phyloP scores from a whole-genome alignment of 1,140 invertebrate species.

The Rhagoletis zephyria region DNA sequence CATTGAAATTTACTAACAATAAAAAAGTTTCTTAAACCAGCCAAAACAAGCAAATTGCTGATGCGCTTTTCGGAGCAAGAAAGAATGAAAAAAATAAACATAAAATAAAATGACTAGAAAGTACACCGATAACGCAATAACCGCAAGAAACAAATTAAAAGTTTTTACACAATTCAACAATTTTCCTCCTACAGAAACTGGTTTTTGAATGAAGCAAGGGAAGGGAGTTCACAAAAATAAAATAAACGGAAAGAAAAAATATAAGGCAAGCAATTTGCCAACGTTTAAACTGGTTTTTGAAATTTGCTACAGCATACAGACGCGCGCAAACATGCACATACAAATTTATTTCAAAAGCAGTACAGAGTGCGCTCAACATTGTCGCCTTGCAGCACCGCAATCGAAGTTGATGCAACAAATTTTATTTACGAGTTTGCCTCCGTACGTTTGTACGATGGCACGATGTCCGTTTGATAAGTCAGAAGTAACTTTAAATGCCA shows the following conservation, averaged over 20 bases:
- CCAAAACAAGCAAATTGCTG: conserved; percentile 4
- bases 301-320: not conserved
- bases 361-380: not conserved
- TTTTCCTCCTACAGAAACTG: not conserved
- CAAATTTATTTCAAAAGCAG: not conserved
- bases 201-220: not conserved
- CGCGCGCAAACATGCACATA: not conserved
- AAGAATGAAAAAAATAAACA: conserved; percentile 3
- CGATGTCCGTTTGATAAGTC: too few relatives aligned
- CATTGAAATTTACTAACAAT: conserved; percentile 33
- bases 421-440: conserved; percentile 3
- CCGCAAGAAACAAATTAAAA: conserved; percentile 51
- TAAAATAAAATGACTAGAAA: conserved; percentile 13
- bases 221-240: too few relatives aligned
- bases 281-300: conserved; percentile 38
- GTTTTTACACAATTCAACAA: conserved; percentile 35
- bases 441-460: too few relatives aligned
- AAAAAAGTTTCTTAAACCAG: conserved; percentile 19
- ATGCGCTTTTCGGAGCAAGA: not conserved
- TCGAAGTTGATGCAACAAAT: conserved; percentile 24
- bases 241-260: not conserved
- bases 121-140: not conserved
- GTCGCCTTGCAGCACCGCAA: not conserved
- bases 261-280: conserved; percentile 26
- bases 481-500: too few relatives aligned